Evolutionary conservation across 2,888 invertebrate species (phyloP).

Genomic region (Iphiclides podalirius): DNA sequence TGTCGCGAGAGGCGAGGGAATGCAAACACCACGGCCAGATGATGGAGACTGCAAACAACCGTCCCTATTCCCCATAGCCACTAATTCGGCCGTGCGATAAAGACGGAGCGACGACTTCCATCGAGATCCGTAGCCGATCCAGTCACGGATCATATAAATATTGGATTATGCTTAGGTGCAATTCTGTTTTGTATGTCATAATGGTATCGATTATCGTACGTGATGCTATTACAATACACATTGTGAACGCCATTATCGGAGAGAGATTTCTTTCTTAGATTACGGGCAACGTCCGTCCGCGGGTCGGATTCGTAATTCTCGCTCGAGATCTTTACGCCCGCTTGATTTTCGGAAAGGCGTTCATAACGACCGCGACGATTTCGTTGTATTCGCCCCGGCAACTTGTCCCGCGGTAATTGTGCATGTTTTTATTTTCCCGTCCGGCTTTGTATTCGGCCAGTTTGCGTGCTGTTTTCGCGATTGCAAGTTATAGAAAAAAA

Average conservation of each 20-base stretch:
- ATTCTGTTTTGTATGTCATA: constrained; percentile 75
- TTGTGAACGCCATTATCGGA: constrained; percentile 56
- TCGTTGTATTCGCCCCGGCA: background rate
- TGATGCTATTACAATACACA: constrained; percentile 75
- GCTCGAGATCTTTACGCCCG: constrained; percentile 55
- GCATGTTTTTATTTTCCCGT: constrained; percentile 21
- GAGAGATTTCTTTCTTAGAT: constrained; percentile 69
- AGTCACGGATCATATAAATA: constrained; percentile 74
- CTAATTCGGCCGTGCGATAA: constrained; percentile 25
- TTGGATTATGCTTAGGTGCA: constrained; percentile 78
- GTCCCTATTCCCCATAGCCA: constrained; percentile 36
- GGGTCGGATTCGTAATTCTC: constrained; percentile 60
- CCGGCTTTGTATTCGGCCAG: constrained; percentile 6
- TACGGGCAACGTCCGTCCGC: constrained; percentile 49
- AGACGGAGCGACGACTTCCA: constrained; percentile 36
- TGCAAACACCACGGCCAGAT: constrained; percentile 64
- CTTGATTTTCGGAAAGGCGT: constrained; percentile 48
- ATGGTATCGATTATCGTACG: constrained; percentile 76
- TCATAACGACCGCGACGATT: constrained; percentile 29
- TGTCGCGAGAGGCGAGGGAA: constrained; percentile 60
- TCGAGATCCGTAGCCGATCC: constrained; percentile 42
- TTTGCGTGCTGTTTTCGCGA: constrained; percentile 11
- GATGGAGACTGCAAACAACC: constrained; percentile 30
- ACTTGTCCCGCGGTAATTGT: constrained; percentile 25
- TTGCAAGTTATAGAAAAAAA: background rate